Base-by-base conservation (phyloP, 1,140 invertebrate genomes). In the Papilio machaon region DNA sequence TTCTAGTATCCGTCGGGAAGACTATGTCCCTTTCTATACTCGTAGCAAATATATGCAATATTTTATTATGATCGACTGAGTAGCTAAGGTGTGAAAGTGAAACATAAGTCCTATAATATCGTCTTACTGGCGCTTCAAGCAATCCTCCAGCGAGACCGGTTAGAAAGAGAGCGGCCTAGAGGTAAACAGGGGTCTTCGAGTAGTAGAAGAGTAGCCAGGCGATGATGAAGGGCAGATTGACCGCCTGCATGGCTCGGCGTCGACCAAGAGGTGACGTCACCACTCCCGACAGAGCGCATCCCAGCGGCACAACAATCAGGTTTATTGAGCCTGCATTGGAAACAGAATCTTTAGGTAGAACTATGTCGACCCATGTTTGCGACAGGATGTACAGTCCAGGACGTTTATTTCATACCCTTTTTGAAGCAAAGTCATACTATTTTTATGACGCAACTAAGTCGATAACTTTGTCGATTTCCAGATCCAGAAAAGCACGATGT, bases 181-280 rank as follows among this genome's bases (percentile, higher is more conserved):
- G 92, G 88, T 96, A 96, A 38, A 91, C 93, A 1, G 96, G 94
- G 75, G 91, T 95, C 3, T 89, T 95, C 0, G 97, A 91, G 84
- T 96, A 97, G 86, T 97, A 91, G 85, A 97, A 97, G 8, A 97
- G 83, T 3, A 97, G 64, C 97, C 97, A 97, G 1, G 97, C 96
- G 43, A 95, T 88, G 79, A 97, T 91, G 86, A 97, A 97, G 0
- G 97, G 97, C 4, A 97, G 83, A 84, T 97, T 97, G 1, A 94
- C 90, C 58, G 97, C 88, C 89, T 97, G 96, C 97, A 98, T 98
- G 1, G 97, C 95, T 75, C 95, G 92, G 81, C 96, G 95, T 30
- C 97, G 94, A 0, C 97, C 97, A 15, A 97, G 86, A 0, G 96
- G 95, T 75, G 97, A 95, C 0, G 97, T 97, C 0, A 97, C 83